Evolutionary conservation across 2,113 vertebrate species (phyloP).

Genomic region (Sardina pilchardus): DNA sequence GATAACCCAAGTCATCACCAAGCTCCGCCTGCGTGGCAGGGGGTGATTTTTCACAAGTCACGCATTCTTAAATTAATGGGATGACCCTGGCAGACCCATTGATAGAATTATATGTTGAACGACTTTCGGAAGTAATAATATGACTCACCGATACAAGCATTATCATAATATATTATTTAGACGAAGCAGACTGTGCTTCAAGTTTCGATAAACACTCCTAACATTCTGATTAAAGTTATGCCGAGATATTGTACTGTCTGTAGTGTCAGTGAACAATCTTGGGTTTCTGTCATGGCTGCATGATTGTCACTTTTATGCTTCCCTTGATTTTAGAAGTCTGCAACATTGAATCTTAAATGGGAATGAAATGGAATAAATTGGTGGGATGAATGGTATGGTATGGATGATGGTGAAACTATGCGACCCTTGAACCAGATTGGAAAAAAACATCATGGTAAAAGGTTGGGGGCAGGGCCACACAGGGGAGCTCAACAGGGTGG

Average conservation of each 20-base stretch:
- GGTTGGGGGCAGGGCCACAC: constrained; percentile 16
- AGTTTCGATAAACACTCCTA: too few species aligned
- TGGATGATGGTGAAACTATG: constrained; percentile 19
- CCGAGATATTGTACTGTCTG: background rate
- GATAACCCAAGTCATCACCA: background rate
- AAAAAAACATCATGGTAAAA: constrained; percentile 1
- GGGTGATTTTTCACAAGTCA: background rate
- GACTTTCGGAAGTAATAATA: background rate
- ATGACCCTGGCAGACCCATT: background rate
- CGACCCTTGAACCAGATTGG: constrained; percentile 13
- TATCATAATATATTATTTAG: background rate
- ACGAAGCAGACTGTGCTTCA: background rate
- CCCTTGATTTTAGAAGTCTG: background rate
- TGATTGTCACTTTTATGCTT: background rate
- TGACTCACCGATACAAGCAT: background rate
- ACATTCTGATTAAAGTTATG: background rate
- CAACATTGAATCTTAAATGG: background rate
- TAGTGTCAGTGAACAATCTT: background rate
- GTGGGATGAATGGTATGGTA: background rate
- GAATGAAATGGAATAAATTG: background rate
- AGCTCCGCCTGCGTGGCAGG: background rate
- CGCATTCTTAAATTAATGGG: background rate
- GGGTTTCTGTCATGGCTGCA: background rate
- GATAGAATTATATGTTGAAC: background rate
- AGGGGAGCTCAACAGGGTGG: background rate